Evolutionary conservation across 2,888 invertebrate species (phyloP), one percentile per base, ranked within the genome.

Genomic region (Heteromurus nitidus): DNA sequence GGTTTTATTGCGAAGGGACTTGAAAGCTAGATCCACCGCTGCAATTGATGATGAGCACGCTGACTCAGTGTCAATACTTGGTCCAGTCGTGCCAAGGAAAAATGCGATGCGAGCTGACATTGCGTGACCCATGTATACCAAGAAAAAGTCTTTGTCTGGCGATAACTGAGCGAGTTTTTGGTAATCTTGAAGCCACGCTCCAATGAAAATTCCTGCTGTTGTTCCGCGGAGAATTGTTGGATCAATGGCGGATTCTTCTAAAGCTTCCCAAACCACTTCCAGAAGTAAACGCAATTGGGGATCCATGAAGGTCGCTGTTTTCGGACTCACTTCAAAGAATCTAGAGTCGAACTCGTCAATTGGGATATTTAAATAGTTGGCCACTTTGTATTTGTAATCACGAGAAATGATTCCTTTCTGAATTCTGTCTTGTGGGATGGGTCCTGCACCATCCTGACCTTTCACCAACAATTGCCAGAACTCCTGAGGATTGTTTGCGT

Each of bases 11-110:
- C 68, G 60, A 3, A 82, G 55, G 44, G 65, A 60, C 31, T 69
- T 22, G 24, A 28, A 20, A 0, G 74, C 84, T 42, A 77, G 24
- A 58, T 81, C 55, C 30, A 82, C 44, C 2, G 77, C 77, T 3
- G 81, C 77, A 42, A 77, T 77, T 2, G 76, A 60, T 3, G 80
- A 77, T 1, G 82, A 75, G 42, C 84, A 84, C 0, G 74, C 81
- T 13, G 70, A 62, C 47, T 84, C 84, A 0, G 80, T 73, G 18
- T 75, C 76, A 16, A 84, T 44, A 18, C 72, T 64, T 16, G 84
- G 84, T 26, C 84, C 84, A 22, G 60, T 72, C 7, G 80, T 22
- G 1, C 75, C 64, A 18, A 74, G 36, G n/a, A 62, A 18, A 16
- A 50, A 53, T n/a, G 50, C 30, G 2, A 74, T 74, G 13, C 44